Evolutionary conservation across 2,797 vertebrate genomes (phyloP).

Genomic region (Pteropus rufus): DNA sequence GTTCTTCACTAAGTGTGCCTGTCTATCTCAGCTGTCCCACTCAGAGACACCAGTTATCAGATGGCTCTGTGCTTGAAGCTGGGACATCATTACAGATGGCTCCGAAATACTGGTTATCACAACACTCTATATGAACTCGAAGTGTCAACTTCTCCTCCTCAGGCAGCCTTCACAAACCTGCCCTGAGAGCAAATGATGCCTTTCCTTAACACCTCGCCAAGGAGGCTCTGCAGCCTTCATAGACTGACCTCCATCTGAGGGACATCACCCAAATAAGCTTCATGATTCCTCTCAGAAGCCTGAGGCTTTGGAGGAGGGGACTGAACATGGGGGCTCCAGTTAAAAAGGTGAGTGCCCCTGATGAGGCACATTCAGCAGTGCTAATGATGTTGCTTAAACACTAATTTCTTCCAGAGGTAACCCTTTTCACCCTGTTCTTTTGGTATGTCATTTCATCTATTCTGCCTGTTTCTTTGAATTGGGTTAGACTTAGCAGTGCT

Average conservation of each 20-base stretch:
- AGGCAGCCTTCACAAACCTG: neutral
- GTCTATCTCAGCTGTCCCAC: neutral
- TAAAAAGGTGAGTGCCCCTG: neutral
- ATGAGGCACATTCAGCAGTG: neutral
- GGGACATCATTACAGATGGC: neutral
- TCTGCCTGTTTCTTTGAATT: neutral
- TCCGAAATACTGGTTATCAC: neutral
- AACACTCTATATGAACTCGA: neutral
- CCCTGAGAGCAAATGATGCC: neutral
- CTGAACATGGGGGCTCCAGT: neutral
- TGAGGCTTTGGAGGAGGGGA: neutral
- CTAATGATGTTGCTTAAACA: neutral
- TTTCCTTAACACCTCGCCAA: neutral
- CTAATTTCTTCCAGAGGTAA: neutral
- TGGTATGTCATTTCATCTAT: neutral
- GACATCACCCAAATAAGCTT: neutral
- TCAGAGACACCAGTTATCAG: no score
- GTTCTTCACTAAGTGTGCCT: neutral
- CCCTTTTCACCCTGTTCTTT: neutral
- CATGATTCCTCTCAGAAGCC: neutral
- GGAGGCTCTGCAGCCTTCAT: fast-evolving
- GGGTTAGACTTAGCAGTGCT: neutral
- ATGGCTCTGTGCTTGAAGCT: neutral
- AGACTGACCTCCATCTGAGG: neutral
- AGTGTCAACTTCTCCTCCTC: neutral